Conservation (phyloP, 1,140 invertebrate species). For the Harpegnathos saltator region DNA sequence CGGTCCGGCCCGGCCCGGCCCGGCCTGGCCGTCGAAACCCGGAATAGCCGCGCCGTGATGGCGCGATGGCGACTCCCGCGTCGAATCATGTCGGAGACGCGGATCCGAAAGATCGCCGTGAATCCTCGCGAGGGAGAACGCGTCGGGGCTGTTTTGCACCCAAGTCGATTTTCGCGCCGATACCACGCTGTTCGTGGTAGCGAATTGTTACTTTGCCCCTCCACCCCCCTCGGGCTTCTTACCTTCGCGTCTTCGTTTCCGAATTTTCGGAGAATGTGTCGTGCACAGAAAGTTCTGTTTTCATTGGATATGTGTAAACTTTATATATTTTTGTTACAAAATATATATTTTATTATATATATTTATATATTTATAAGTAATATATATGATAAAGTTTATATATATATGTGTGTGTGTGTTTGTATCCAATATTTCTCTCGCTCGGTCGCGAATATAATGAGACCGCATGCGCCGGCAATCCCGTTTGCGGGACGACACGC, state of each 20-base stretch:
- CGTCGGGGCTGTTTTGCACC: background rate
- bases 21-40: background rate
- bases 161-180: background rate
- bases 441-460: background rate
- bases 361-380: too few relatives aligned
- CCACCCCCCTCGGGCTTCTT: too few relatives aligned
- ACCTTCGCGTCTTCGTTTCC: too few relatives aligned
- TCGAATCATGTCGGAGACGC: background rate
- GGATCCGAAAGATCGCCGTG: background rate
- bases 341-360: too few relatives aligned
- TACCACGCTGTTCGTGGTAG: too few relatives aligned
- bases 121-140: background rate
- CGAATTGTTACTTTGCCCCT: too few relatives aligned
- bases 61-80: background rate
- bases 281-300: background rate
- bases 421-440: too few relatives aligned
- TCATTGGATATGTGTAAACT: background rate
- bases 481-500: background rate
- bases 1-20: constrained; percentile 18
- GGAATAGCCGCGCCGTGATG: background rate
- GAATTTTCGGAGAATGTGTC: too few relatives aligned
- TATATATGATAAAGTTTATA: too few relatives aligned
- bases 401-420: too few relatives aligned
- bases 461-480: background rate
- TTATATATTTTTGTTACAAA: too few relatives aligned